Conservation (phyloP, 1,140 invertebrate genomes). For the Drosophila ercepeae region DNA sequence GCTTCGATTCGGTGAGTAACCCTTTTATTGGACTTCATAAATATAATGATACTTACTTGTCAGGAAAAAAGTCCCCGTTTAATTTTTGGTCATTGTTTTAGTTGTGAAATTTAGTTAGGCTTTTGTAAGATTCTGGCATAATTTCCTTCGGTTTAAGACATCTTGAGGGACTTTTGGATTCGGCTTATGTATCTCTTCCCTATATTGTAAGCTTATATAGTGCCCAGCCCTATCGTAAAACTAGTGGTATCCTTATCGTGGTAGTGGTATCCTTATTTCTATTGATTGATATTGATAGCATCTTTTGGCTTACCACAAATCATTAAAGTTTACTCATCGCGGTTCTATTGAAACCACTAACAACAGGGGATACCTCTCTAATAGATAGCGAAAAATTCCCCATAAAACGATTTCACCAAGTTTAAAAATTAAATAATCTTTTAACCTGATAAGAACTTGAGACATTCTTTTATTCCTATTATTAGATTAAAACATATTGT, state of each 20-base stretch:
- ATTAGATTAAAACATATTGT: too few species aligned
- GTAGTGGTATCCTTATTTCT: conserved; percentile 23
- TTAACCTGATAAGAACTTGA: background rate
- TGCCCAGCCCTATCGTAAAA: conserved; percentile 27
- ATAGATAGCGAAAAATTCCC: conserved; percentile 14
- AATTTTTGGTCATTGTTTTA: too few species aligned
- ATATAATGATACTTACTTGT: conserved; percentile 1
- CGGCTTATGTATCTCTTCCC: conserved; percentile 7
- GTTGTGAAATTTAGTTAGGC: background rate
- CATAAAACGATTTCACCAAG: conserved; percentile 6
- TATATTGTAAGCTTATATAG: conserved; percentile 29
- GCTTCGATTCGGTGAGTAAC: conserved; percentile 32
- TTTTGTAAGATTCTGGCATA: too few species aligned
- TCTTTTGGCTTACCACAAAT: conserved; percentile 24
- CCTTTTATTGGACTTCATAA: conserved; percentile 15
- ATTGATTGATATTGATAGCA: conserved; percentile 40
- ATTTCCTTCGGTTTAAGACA: background rate
- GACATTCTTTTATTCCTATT: background rate
- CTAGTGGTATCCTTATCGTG: conserved; percentile 10
- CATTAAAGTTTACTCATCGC: conserved; percentile 1
- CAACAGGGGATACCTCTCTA: background rate
- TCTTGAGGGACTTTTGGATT: conserved; percentile 7
- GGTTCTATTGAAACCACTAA: conserved; percentile 17
- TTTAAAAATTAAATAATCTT: background rate
- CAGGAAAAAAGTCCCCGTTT: background rate